Base-by-base conservation (phyloP, 2,888 invertebrate species). In the Harmothoe impar region DNA sequence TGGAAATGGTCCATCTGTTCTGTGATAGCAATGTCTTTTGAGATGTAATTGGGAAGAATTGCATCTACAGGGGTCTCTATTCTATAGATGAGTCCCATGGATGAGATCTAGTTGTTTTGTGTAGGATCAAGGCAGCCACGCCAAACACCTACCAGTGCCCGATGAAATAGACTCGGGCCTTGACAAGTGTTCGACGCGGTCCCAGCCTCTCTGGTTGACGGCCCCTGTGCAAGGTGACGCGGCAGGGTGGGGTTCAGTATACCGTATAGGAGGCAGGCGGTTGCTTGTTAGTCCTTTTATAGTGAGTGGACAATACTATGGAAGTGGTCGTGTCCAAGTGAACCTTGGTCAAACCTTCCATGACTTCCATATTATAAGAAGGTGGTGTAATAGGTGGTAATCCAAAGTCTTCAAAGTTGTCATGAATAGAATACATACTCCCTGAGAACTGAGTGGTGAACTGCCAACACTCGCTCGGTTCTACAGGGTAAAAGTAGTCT, bases 391-490 rank as follows among this genome's bases (percentile, higher is more conserved):
- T 43, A 43, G 43, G 43, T 10, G 43, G 43, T 43, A 43, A 10
- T 43, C 43, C 43, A 43, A 43, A 43, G 43, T 3, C 43, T n/a
- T 43, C 43, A 43, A 43, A n/a, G 84, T 51, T 25, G 86, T 54
- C 56, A 86, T 29, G 89, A 51, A 78, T 89, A 77, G 89, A 68
- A 29, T 89, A 89, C 89, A 93, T 92, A 93, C 91, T 94, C 94
- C 95, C 95, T 93, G 93, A 94, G 94, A 94, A 94, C 92, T 94
- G 94, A 94, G 93, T 93, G 93, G 95, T 94, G 94, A 90, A 81
- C n/a, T 52, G 88, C 56, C 88, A 77, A 90, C 94, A 94, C 95
- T 94, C 94, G 94, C 95, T 95, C 95, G 95, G 94, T 94, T 94
- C 94, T 94, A 94, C 95, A 95, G 95, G 95, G 95, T 95, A 95